Evolutionary conservation across 35 echinoderm and acorn worm species (phyloP).

Genomic region (Heliocidaris tuberculata): DNA sequence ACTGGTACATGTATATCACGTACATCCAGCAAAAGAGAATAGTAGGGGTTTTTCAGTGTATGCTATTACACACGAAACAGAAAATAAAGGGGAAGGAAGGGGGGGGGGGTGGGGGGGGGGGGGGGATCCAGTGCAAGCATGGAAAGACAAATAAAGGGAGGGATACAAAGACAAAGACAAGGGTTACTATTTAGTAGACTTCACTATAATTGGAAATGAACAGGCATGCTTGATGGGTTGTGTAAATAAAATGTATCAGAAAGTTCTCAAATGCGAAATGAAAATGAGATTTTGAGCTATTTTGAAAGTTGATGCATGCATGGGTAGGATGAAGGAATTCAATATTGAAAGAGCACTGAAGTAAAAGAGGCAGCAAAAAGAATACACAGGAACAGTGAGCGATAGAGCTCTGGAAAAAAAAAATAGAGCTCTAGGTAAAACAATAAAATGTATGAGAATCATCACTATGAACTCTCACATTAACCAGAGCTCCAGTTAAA

Average conservation of each 20-base stretch:
- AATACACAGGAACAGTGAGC: no score
- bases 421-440: no score
- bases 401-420: no score
- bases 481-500: no score
- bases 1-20: conserved; percentile 11
- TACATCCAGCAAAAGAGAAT: conserved; percentile 25
- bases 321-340: neutral
- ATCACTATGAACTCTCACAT: no score
- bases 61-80: neutral
- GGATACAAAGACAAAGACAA: neutral
- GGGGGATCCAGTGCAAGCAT: neutral
- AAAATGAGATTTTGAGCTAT: neutral
- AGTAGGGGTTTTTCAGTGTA: neutral
- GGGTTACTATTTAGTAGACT: neutral
- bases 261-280: neutral
- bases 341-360: neutral
- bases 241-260: neutral
- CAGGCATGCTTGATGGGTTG: neutral
- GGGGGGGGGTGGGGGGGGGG: neutral
- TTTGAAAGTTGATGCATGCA: neutral
- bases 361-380: no score
- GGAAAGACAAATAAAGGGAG: neutral
- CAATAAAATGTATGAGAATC: no score
- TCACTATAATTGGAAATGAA: neutral
- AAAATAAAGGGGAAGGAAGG: neutral